Evolutionary conservation across 1,140 invertebrate species (phyloP).

Genomic region (Schlechtendalia chinensis): DNA sequence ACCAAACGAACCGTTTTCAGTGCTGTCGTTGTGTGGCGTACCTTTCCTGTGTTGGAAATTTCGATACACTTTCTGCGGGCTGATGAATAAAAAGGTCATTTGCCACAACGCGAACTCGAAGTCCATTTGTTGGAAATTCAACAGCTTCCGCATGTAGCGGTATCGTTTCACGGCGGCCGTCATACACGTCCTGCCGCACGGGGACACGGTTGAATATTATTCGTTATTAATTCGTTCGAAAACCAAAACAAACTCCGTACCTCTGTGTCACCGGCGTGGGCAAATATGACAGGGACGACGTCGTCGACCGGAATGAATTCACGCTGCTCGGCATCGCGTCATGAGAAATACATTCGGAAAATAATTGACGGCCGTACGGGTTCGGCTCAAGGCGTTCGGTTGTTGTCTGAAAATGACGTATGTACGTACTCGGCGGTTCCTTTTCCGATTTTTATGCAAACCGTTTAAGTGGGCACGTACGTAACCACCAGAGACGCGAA

Average conservation of each 20-base stretch:
- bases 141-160: conserved; percentile 85
- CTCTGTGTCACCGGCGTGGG: conserved; percentile 52
- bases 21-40: conserved; percentile 64
- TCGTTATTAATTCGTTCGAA: no score
- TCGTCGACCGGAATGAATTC: conserved; percentile 28
- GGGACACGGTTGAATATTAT: no score
- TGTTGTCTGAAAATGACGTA: no score
- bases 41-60: conserved; percentile 98
- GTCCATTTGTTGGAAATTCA: conserved; percentile 98
- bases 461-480: no score
- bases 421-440: no score
- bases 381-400: no score
- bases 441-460: no score
- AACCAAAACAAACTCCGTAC: conserved; percentile 42
- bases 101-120: conserved; percentile 99
- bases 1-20: no score
- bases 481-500: no score
- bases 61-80: conserved; percentile 96
- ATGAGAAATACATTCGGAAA: neutral
- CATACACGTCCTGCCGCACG: conserved; percentile 68
- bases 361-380: no score
- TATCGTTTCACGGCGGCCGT: conserved; percentile 88
- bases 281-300: conserved; percentile 46
- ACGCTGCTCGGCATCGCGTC: conserved; percentile 42
- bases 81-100: conserved; percentile 93